Conservation (phyloP, 2,797 vertebrate genomes). For the Microcaecilia unicolor region DNA sequence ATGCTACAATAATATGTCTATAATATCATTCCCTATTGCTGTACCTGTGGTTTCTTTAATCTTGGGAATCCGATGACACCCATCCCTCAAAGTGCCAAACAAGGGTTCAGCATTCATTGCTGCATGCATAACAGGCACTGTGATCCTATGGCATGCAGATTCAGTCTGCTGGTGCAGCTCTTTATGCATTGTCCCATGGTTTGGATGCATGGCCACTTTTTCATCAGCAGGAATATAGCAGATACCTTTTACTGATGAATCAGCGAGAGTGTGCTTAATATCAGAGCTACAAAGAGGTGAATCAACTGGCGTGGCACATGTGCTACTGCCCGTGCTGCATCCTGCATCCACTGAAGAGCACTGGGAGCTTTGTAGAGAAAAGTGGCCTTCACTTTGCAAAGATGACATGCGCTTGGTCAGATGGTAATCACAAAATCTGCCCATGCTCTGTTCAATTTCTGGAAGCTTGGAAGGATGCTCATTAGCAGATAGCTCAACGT, state of each 20-base stretch:
- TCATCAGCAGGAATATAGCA: constrained; percentile 70
- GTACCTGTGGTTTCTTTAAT: constrained; percentile 99
- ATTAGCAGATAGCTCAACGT: constrained; percentile 43
- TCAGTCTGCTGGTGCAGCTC: constrained; percentile 79
- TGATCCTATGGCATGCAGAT: constrained; percentile 73
- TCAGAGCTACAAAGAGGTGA: constrained; percentile 82
- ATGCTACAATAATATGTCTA: background rate
- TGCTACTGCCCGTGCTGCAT: constrained; percentile 82
- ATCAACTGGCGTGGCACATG: constrained; percentile 83
- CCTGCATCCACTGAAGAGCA: constrained; percentile 92
- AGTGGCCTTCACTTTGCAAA: constrained; percentile 82
- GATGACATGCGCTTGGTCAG: constrained; percentile 89
- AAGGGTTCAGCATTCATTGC: constrained; percentile 73
- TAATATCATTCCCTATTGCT: too few species aligned
- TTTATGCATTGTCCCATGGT: constrained; percentile 64
- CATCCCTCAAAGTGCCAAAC: constrained; percentile 73
- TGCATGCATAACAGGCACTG: constrained; percentile 79
- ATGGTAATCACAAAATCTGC: constrained; percentile 80
- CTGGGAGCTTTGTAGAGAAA: constrained; percentile 90
- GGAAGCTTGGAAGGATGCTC: constrained; percentile 68
- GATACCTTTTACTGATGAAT: constrained; percentile 68
- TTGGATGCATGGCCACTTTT: constrained; percentile 59
- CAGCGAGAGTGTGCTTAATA: constrained; percentile 71
- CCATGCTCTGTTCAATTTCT: constrained; percentile 65
- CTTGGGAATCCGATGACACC: constrained; percentile 85